A percentile compares a stretch with the other conserved stretches of the same genome.
Evolutionary conservation across 1,140 invertebrate species (phyloP).

Genomic region (Heliconius nattereri): DNA sequence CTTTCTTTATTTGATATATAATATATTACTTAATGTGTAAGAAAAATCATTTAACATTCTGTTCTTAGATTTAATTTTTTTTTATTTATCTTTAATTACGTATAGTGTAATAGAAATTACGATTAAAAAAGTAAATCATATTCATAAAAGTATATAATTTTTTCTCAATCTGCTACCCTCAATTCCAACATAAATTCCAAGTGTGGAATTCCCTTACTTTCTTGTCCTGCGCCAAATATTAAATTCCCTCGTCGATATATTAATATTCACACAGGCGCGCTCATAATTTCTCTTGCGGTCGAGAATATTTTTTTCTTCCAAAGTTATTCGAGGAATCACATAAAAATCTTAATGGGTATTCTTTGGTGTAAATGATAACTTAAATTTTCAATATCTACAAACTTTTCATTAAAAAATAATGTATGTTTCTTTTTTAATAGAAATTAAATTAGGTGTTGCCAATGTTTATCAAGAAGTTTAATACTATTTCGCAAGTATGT

Average conservation of each 20-base stretch:
- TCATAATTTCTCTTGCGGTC: slow-evolving; percentile 43
- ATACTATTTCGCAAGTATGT: no score
- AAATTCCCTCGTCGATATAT: slow-evolving; percentile 63
- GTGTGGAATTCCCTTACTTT: slow-evolving; percentile 58
- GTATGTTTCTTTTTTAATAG: background rate
- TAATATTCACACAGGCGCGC: slow-evolving; percentile 57
- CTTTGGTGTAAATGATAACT: slow-evolving; percentile 1
- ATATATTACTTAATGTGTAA: background rate
- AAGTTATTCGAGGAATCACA: slow-evolving; percentile 24
- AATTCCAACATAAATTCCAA: slow-evolving; percentile 46
- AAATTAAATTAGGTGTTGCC: background rate
- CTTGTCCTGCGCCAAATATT: slow-evolving; percentile 66
- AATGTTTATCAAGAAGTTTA: background rate
- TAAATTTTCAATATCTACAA: background rate
- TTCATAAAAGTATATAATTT: background rate
- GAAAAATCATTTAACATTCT: background rate
- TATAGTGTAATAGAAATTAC: background rate
- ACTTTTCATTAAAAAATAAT: background rate
- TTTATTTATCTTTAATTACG: background rate
- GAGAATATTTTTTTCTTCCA: slow-evolving; percentile 46
- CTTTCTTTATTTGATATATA: no score
- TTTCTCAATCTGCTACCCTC: background rate
- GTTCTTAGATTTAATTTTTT: background rate
- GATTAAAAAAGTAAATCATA: background rate
- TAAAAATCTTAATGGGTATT: slow-evolving; percentile 12